phyloP scores from a whole-genome alignment of 2,888 invertebrate genomes.

The Tethea ocularis region DNA sequence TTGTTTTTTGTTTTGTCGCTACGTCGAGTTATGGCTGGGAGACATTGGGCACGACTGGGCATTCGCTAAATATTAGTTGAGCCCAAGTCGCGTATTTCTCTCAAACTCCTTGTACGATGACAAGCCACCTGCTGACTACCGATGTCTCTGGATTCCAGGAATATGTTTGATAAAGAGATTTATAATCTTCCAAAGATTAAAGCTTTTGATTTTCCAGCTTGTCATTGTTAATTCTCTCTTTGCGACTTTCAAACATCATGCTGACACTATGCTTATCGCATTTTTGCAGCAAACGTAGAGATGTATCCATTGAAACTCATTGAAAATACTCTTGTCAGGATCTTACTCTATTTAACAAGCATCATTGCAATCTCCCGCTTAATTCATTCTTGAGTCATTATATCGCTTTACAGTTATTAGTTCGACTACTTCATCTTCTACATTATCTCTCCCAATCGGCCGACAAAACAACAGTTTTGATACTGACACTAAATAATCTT shows the following conservation, averaged over 20 bases:
- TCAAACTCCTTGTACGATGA: conserved; percentile 1
- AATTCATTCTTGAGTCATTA: too few relatives aligned
- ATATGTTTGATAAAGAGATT: background rate
- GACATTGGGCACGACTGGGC: conserved; percentile 18
- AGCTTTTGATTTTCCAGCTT: background rate
- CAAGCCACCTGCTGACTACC: background rate
- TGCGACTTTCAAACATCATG: background rate
- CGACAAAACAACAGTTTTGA: background rate
- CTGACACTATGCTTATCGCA: too few relatives aligned
- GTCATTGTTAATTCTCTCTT: background rate
- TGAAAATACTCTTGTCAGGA: too few relatives aligned
- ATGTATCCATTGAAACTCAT: too few relatives aligned
- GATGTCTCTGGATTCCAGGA: background rate
- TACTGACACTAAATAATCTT: background rate
- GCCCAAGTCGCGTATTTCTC: background rate
- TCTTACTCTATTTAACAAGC: too few relatives aligned
- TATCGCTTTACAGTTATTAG: too few relatives aligned
- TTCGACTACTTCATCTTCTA: too few relatives aligned
- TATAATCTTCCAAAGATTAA: background rate
- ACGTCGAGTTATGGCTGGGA: conserved; percentile 56
- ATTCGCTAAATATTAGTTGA: conserved; percentile 9
- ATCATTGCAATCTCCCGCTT: too few relatives aligned
- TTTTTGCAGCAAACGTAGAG: too few relatives aligned
- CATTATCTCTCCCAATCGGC: background rate
- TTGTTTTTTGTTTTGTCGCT: conserved; percentile 60